Percentiles rank a stretch among this genome's conserved stretches.
phyloP scores from a whole-genome alignment of 2,113 vertebrate genomes.

The Centropus bengalensis region DNA sequence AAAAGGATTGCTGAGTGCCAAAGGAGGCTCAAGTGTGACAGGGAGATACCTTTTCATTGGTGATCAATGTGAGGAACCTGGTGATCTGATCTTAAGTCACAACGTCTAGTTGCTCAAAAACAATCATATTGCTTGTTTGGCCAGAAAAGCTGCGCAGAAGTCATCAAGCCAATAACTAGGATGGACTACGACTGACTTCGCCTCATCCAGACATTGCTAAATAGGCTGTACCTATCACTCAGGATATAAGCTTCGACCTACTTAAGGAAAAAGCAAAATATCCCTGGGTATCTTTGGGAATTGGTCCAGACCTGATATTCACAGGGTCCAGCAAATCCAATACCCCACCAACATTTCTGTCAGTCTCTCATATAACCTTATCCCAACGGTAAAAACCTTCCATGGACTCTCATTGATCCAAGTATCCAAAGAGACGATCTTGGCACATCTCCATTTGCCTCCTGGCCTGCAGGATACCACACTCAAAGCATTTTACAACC shows the following conservation, averaged over 20 bases:
- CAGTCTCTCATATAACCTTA: background rate
- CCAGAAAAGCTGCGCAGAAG: background rate
- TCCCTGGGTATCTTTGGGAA: background rate
- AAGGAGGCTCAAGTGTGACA: background rate
- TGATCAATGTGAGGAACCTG: background rate
- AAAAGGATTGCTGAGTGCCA: background rate
- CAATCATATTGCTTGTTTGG: background rate
- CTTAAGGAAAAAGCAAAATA: background rate
- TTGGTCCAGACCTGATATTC: background rate
- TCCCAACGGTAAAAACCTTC: background rate
- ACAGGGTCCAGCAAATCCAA: background rate
- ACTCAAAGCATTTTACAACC: slow-evolving; percentile 34
- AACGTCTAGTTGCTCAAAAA: background rate
- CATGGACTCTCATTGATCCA: background rate
- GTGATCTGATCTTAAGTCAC: background rate
- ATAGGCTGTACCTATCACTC: background rate
- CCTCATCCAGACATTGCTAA: background rate
- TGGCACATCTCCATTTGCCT: background rate
- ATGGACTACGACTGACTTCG: background rate
- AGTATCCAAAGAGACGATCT: background rate
- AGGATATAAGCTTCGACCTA: background rate
- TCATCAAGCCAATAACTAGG: background rate
- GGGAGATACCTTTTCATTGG: background rate
- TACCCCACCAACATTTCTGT: background rate
- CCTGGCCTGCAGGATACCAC: background rate